phyloP scores from a whole-genome alignment of 2,113 vertebrate genomes.

The Ptychochromis oligacanthus region DNA sequence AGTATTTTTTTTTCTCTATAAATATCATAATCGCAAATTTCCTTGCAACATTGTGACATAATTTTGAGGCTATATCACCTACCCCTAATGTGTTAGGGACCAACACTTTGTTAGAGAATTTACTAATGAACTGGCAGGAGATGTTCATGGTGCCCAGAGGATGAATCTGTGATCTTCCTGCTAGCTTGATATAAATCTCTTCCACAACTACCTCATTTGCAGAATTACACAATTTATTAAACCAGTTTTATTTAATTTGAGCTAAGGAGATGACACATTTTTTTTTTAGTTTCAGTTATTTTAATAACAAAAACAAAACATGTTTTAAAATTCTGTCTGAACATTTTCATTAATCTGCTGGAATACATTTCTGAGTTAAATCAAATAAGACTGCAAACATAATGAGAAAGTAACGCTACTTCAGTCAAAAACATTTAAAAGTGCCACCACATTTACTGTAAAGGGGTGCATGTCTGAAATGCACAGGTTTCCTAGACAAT shows the following conservation, averaged over 20 bases:
- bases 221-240: background rate
- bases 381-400: background rate
- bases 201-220: background rate
- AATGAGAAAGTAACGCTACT: background rate
- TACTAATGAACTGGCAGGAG: background rate
- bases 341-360: background rate
- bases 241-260: background rate
- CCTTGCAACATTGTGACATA: no score
- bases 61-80: no score
- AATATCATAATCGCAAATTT: no score
- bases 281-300: background rate
- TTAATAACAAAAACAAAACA: background rate
- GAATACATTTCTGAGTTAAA: background rate
- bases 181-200: background rate
- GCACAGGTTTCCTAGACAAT: background rate
- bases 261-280: background rate
- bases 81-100: background rate
- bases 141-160: slow-evolving; percentile 5
- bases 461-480: background rate
- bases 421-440: background rate
- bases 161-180: no score
- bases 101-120: background rate
- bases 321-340: background rate
- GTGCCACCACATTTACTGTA: background rate
- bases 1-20: no score